A percentile compares a stretch with the other conserved stretches of the same genome.
Conservation (phyloP, 2,797 vertebrate species). For the Lepus townsendii region DNA sequence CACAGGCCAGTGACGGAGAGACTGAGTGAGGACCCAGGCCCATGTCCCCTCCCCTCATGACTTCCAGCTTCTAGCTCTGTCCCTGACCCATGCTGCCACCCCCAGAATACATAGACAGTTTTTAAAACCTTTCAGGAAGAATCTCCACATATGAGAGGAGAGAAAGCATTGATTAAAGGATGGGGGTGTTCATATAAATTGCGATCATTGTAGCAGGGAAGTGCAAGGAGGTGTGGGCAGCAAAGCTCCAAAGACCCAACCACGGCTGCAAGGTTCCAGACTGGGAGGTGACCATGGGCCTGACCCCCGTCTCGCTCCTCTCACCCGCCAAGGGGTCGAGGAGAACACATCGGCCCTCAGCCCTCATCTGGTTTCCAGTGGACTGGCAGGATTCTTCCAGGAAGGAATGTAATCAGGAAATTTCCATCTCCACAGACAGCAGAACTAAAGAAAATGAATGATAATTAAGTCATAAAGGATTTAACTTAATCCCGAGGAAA, state of each 20-base stretch:
- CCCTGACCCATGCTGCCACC: background rate
- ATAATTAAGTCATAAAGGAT: conserved; percentile 66
- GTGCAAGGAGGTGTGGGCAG: background rate
- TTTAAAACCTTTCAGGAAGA: background rate
- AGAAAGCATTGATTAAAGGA: background rate
- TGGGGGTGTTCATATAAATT: background rate
- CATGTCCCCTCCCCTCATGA: background rate
- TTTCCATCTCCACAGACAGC: conserved; percentile 54
- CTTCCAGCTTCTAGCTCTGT: background rate
- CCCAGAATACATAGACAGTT: background rate
- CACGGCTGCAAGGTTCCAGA: background rate
- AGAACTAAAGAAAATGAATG: conserved; percentile 64
- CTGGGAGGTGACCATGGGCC: background rate
- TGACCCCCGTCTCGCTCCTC: background rate
- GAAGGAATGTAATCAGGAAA: conserved; percentile 59
- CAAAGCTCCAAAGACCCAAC: background rate
- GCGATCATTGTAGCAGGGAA: background rate
- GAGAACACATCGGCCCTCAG: background rate
- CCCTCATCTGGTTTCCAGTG: background rate
- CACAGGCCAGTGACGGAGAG: background rate
- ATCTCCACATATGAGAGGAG: background rate
- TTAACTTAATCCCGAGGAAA: conserved; percentile 75
- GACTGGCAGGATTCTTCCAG: conserved; percentile 26
- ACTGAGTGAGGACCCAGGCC: too few relatives aligned
- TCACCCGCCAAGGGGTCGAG: background rate